Conservation (phyloP, 2,888 invertebrate species). For the Epirrita christyi region DNA sequence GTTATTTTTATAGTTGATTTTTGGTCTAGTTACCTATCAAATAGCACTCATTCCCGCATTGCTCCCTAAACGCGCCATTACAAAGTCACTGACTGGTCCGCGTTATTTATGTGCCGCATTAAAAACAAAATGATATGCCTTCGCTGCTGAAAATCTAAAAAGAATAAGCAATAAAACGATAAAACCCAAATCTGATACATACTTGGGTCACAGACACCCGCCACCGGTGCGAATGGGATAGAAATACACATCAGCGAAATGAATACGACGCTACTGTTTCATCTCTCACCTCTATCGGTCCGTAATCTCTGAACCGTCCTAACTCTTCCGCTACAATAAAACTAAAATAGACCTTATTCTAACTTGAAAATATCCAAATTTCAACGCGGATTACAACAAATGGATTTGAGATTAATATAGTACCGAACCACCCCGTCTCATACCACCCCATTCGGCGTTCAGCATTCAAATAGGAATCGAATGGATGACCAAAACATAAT, state of each 20-base stretch:
- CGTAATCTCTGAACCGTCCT: slow-evolving; percentile 81
- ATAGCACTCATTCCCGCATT: slow-evolving; percentile 72
- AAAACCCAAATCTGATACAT: slow-evolving; percentile 85
- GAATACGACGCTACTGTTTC: slow-evolving; percentile 84
- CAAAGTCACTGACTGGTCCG: slow-evolving; percentile 74
- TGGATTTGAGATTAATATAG: slow-evolving; percentile 85
- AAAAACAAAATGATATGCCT: slow-evolving; percentile 85
- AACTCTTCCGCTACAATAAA: slow-evolving; percentile 68
- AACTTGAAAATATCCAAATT: slow-evolving; percentile 62
- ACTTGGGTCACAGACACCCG: slow-evolving; percentile 79
- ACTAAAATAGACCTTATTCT: slow-evolving; percentile 69
- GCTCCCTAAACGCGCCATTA: slow-evolving; percentile 77
- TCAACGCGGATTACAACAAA: slow-evolving; percentile 80
- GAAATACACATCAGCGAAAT: slow-evolving; percentile 77
- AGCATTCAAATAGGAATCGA: slow-evolving; percentile 85
- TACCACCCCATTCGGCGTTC: slow-evolving; percentile 81
- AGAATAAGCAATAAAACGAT: slow-evolving; percentile 85
- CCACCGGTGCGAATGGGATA: slow-evolving; percentile 75
- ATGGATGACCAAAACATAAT: slow-evolving; percentile 86
- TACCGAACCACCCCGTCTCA: slow-evolving; percentile 81
- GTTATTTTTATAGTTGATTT: slow-evolving; percentile 9
- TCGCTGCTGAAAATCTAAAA: slow-evolving; percentile 84
- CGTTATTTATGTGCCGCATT: slow-evolving; percentile 81
- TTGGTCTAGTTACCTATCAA: slow-evolving; percentile 47
- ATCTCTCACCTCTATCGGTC: slow-evolving; percentile 84